A percentile compares a stretch with the other conserved stretches of the same genome.
Conservation (phyloP, 2,888 invertebrate genomes). For the Herminia tarsipennalis region DNA sequence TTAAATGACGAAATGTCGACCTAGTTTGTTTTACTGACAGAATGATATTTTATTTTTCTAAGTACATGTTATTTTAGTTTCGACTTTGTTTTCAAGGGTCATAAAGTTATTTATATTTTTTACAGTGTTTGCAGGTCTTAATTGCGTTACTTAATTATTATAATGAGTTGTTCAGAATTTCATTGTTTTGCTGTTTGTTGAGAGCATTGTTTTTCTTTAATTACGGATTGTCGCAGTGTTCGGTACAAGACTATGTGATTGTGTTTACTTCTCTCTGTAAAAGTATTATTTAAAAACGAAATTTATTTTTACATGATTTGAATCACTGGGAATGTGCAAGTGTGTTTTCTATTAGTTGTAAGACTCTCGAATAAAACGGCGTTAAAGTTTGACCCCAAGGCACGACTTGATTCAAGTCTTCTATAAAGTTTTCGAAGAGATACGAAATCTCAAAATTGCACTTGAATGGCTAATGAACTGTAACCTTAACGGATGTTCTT, state of each 20-base stretch:
- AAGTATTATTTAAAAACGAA: no score
- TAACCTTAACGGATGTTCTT: no score
- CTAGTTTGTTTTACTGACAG: constrained; percentile 4
- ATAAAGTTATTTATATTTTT: constrained; percentile 3
- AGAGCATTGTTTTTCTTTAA: constrained; percentile 53
- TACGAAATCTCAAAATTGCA: no score
- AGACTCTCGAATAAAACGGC: no score
- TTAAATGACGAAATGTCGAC: constrained; percentile 11
- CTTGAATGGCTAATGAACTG: no score
- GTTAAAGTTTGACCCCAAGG: no score
- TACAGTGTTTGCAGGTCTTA: constrained; percentile 6
- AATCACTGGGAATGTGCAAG: no score
- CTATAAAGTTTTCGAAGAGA: no score
- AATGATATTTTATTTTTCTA: constrained; percentile 3
- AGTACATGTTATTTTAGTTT: constrained; percentile 4
- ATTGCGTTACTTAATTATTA: constrained; percentile 29
- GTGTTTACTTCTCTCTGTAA: no score
- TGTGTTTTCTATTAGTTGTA: no score
- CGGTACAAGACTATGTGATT: neutral
- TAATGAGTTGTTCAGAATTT: constrained; percentile 28
- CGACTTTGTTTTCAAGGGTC: neutral
- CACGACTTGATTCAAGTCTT: no score
- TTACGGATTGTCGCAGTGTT: constrained; percentile 41
- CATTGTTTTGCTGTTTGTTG: constrained; percentile 13
- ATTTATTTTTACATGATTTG: no score